Base-by-base conservation (phyloP, 2,797 vertebrate genomes). In the Aplochiton taeniatus region DNA sequence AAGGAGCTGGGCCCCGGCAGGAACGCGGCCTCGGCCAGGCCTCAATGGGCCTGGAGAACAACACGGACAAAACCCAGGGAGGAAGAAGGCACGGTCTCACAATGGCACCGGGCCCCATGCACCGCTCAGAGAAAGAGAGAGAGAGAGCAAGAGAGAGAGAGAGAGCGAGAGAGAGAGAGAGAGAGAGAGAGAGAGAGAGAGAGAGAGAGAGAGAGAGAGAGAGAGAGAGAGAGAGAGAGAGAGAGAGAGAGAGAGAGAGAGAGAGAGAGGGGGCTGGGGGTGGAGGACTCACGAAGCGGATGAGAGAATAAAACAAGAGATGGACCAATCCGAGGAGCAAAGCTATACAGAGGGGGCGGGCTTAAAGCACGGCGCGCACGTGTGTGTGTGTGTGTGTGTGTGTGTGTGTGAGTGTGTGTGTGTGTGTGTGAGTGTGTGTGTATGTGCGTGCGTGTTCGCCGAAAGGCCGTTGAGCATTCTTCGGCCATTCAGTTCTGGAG, bases 101-200 rank as follows among this genome's bases (percentile, higher is more conserved):
- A 90, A 87, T 85, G 79, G 80, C 76, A 82, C 74, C 65, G 68
- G 87, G 81, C 84, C 88, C 85, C 87, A 84, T 83, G 84, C 76
- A 69, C 20, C 70, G 80, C 88, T 89, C 89, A 91, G 84, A 89
- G 87, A 82, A 75, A 79, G 78, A 17, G 4, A 14, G 8, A 17
- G 49, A n/a, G 12, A 79, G 79, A 78, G 75, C 75, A 47, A 68
- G 80, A 47, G 80, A 78, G 68, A 72, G 76, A 84, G 77, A 81
- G 68, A 82, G 77, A 72, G 71, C 73, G 83, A 80, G 69, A 83
- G 79, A 81, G 86, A 80, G 77, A 75, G 73, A 75, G 80, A 85
- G 83, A 76, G 86, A 83, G 74, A 79, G 75, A 75, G 79, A 75
- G 79, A 69, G 59, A n/a, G n/a, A n/a, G n/a, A n/a, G n/a, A n/a